Evolutionary conservation across 2,797 vertebrate genomes (phyloP).

Genomic region (Artibeus jamaicensis): DNA sequence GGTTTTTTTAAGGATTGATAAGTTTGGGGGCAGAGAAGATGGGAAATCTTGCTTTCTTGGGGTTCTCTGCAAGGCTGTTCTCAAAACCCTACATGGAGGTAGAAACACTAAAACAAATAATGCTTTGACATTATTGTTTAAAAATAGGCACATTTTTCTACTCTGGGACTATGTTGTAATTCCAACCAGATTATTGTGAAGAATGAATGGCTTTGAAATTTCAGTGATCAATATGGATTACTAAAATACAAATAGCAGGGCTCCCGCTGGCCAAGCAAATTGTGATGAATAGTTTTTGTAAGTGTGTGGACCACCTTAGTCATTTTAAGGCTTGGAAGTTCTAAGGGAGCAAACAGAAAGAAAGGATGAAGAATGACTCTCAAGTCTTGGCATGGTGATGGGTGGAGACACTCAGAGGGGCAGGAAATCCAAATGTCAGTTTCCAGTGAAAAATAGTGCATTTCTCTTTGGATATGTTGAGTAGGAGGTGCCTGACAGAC

Average conservation of each 20-base stretch:
- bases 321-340: background rate
- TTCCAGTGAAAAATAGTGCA: constrained; percentile 16
- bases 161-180: background rate
- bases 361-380: background rate
- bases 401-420: background rate
- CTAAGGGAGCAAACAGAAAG: background rate
- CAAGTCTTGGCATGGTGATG: background rate
- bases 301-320: background rate
- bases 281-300: background rate
- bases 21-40: background rate
- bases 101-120: background rate
- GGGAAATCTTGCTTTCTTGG: background rate
- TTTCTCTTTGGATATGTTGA: constrained; percentile 24
- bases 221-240: background rate
- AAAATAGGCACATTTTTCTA: background rate
- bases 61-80: background rate
- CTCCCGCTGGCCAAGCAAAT: background rate
- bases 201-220: constrained; percentile 29
- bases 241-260: background rate
- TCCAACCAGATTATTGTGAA: background rate
- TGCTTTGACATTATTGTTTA: background rate
- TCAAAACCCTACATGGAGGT: background rate
- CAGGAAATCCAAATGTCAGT: constrained; percentile 27
- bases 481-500: background rate
- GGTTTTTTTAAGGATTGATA: background rate